phyloP scores from a whole-genome alignment of 2,113 vertebrate species.

The Pelvicachromis taeniatus region DNA sequence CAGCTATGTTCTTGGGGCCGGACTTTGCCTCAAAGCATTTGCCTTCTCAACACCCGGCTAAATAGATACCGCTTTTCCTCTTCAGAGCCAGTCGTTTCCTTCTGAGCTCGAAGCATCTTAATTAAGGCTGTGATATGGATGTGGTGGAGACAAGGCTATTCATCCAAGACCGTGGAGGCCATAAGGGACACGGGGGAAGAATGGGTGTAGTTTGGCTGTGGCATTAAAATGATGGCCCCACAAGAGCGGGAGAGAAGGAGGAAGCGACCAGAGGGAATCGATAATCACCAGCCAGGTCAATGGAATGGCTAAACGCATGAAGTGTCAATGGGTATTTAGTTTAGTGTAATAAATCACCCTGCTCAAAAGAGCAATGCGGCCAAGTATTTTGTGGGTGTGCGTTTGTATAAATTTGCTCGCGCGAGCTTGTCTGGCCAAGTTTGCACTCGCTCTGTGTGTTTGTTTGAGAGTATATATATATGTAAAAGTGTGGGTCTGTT shows the following conservation, averaged over 20 bases:
- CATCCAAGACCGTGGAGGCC: conserved; percentile 58
- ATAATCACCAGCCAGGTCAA: conserved; percentile 69
- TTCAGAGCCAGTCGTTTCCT: conserved; percentile 26
- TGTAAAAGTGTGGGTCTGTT: not conserved
- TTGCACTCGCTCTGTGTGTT: not conserved
- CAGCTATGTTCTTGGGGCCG: not conserved
- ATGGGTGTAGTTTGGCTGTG: conserved; percentile 24
- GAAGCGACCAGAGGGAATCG: conserved; percentile 51
- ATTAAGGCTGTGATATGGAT: conserved; percentile 69
- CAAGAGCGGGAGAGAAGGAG: conserved; percentile 5
- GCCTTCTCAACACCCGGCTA: conserved; percentile 3
- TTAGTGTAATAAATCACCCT: conserved; percentile 66
- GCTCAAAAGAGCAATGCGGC: conserved; percentile 10
- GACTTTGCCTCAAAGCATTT: conserved; percentile 13
- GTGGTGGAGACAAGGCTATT: conserved; percentile 65
- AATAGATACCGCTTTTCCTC: conserved; percentile 14
- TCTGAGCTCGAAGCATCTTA: conserved; percentile 53
- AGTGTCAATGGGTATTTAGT: conserved; percentile 72
- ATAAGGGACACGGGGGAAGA: conserved; percentile 26
- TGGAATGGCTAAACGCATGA: conserved; percentile 64
- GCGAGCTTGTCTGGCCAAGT: not conserved
- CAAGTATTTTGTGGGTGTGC: conserved; percentile 34
- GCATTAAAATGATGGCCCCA: conserved; percentile 44
- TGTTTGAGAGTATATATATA: not conserved
- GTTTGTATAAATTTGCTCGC: conserved; percentile 5